Conservation (phyloP, 1,140 invertebrate genomes). For the Eufriesea mexicana region DNA sequence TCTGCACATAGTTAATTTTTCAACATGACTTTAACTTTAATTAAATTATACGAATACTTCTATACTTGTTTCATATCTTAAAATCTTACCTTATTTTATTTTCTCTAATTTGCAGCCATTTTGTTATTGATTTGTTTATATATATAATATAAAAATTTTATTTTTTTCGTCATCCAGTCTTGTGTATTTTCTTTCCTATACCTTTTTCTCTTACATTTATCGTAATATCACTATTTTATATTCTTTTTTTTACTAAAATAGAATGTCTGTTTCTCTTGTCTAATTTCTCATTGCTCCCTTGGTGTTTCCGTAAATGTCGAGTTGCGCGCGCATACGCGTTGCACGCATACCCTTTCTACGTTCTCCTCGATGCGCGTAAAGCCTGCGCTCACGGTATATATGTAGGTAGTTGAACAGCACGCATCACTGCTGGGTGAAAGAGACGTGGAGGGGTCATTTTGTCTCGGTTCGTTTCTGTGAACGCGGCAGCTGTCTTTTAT, state of each 20-base stretch:
- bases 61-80: too few species aligned
- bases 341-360: neutral
- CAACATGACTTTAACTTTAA: neutral
- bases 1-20: neutral
- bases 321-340: neutral
- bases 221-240: neutral
- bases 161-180: neutral
- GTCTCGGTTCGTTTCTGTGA: conserved; percentile 44
- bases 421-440: conserved; percentile 45
- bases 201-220: too few species aligned
- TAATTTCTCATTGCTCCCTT: conserved; percentile 2
- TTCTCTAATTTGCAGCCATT: too few species aligned
- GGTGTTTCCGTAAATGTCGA: neutral
- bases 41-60: neutral
- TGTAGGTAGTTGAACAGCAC: conserved; percentile 17
- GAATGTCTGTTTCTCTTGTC: neutral
- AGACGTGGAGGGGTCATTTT: conserved; percentile 27
- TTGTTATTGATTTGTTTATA: too few species aligned
- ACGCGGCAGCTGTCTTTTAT: conserved; percentile 46
- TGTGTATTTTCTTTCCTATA: neutral
- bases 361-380: neutral
- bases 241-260: neutral
- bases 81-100: too few species aligned
- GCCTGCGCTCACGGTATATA: neutral
- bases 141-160: too few species aligned